Evolutionary conservation across 2,888 invertebrate species (phyloP), one percentile per base, ranked within the genome.

Genomic region (Tridacna gigas): DNA sequence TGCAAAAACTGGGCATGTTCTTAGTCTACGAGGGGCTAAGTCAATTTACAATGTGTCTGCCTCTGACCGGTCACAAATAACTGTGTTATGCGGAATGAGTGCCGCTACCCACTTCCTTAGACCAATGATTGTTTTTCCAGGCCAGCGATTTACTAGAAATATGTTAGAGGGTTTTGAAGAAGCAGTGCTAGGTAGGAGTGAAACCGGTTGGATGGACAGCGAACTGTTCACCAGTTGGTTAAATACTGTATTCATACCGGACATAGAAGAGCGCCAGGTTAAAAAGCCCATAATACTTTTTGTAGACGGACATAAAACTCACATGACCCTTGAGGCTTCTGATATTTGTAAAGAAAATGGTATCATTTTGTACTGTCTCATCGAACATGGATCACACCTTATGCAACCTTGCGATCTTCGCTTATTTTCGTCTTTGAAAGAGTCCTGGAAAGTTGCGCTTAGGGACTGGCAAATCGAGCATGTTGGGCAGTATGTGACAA

Each of bases 281-380:
- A 83, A 83, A 45, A 78, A 79, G 22, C 82, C 85, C 0, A 67
- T 82, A 7, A 18, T 80, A 15, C 22, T 85, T 13, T 74, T 87
- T 65, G 74, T 86, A 15, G 85, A 89, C 67, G 86, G 89, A 9
- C 87, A 89, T 63, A 74, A n/a, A n/a, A 86, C 75, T 3, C 89
- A 87, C 65, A 77, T 83, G 2, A 77, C 80, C 4, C 37, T 83
- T 25, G 66, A 86, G 26, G 82, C 78, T 18, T 80, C 81, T 1
- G 51, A 82, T 15, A 71, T 77, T 18, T 86, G 86, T 74, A 20
- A 73, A 4, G 66, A 61, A 5, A 77, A 86, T 63, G 79, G 78
- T 5, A 77, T 85, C 9, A 77, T 78, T 25, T 51, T 89, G 51
- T 87, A 84, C 56, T 87, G 86, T 63, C 61, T 89, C 9, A 66